Percentiles rank a stretch among this genome's conserved stretches.
Evolutionary conservation across 1,140 invertebrate species (phyloP).

Genomic region (Oscheius sp.): DNA sequence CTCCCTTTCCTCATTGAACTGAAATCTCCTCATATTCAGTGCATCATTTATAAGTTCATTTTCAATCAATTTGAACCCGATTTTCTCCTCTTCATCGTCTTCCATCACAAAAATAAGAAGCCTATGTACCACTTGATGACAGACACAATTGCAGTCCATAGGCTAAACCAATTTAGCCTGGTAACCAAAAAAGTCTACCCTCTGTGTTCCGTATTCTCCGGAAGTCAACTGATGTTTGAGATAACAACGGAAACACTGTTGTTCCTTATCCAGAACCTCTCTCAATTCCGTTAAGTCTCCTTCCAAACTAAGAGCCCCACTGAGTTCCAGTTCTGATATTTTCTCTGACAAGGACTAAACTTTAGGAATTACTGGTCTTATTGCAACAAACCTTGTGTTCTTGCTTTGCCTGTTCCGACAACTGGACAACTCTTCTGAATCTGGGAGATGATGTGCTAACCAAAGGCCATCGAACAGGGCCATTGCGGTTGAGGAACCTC

Average conservation of each 20-base stretch:
- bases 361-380: background rate
- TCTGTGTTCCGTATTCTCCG: background rate
- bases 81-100: conserved; percentile 3
- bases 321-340: background rate
- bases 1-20: background rate
- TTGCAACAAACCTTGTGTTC: background rate
- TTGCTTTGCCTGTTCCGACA: background rate
- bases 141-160: background rate
- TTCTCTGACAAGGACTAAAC: background rate
- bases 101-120: background rate
- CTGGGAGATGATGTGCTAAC: background rate
- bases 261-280: background rate
- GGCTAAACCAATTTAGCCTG: background rate
- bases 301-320: background rate
- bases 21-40: background rate
- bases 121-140: background rate
- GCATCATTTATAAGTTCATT: background rate
- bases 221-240: background rate
- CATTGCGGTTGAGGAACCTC: background rate
- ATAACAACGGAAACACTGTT: conserved; percentile 2
- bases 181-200: background rate
- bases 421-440: conserved; percentile 5
- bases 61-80: background rate
- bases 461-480: background rate
- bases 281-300: background rate